Base-by-base conservation (phyloP, 2,113 vertebrate species). In the Laticauda laticaudata region DNA sequence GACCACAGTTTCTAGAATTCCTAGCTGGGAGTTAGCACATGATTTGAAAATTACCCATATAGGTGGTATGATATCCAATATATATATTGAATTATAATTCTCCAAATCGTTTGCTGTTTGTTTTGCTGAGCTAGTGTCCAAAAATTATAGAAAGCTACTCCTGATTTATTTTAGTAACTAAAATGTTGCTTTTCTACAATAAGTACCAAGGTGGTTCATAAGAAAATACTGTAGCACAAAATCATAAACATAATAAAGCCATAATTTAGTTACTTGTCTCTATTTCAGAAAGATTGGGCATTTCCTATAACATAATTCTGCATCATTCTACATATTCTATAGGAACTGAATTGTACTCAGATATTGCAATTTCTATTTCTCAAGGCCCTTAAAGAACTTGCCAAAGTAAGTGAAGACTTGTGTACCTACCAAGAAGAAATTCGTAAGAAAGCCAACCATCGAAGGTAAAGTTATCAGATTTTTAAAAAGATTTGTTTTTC, bases 341-440 rank as follows among this genome's bases (percentile, higher is more conserved):
- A 93, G 89, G 8, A 95, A 94, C 86, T 89, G 29, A 48, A 61
- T 94, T 93, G 8, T 43, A 9, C 92, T 97, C 96, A 98, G 91
- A 5, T 1, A 18, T 53, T 95, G 4, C 59, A 95, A 57, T 93
- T 96, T 97, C 0, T 96, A 9, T 97, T 95, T 97, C 18, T 93
- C 95, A 97, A 99, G 99, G 99, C 99, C 96, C 98, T 99, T 93
- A 98, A 98, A 96, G 99, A 99, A 98, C 99, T 99, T 93, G 99
- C 98, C 64, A 98, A 97, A 97, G 99, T 99, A 81, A 99, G 99
- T 95, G 98, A 99, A 97, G 99, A 99, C 95, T 97, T 99, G 89
- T 99, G 99, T 96, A 99, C 98, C 97, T 99, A 99, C 97, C 99
- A 99, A 98, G 98, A 99, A 95, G 98, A 99, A 98, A 98, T 99